A percentile compares a stretch with the other conserved stretches of the same genome.
These are phyloP conservation scores for Triplophysa bombifrons DNA, from an alignment of 2,797 vertebrate species.

Conservation along the genomic window DNA sequence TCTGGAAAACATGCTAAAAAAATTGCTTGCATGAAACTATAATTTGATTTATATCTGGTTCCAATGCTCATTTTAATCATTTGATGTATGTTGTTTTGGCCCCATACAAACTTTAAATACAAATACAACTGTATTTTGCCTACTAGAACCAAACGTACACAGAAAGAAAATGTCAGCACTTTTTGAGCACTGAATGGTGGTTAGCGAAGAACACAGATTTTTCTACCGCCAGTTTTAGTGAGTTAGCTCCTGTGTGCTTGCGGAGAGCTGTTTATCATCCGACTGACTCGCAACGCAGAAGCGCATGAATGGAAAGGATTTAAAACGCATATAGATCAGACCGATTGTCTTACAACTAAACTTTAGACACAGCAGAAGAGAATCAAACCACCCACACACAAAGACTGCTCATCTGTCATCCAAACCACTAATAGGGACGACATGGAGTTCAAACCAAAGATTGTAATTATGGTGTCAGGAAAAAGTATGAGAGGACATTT, in stretches of 20 bases:
- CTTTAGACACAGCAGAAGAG: slow-evolving; percentile 35
- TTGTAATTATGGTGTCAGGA: slow-evolving; percentile 56
- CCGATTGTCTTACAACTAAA: slow-evolving; percentile 49
- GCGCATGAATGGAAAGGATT: slow-evolving; percentile 35
- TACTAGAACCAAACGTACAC: not conserved
- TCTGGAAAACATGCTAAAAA: no score
- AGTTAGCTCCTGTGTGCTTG: not conserved
- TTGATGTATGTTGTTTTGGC: not conserved
- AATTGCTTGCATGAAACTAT: no score
- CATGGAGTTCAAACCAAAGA: slow-evolving; percentile 52
- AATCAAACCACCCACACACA: slow-evolving; percentile 51
- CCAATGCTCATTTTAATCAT: not conserved
- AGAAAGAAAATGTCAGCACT: not conserved
- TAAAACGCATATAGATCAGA: slow-evolving; percentile 47
- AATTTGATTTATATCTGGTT: no score
- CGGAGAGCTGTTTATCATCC: not conserved
- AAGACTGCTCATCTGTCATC: slow-evolving; percentile 54
- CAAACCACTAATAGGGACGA: slow-evolving; percentile 69
- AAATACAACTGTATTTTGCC: not conserved
- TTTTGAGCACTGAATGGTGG: not conserved
- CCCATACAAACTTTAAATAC: not conserved
- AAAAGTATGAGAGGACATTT: slow-evolving; percentile 61
- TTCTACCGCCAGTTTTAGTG: not conserved
- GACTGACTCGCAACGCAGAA: not conserved
- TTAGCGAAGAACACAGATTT: not conserved